Conservation (phyloP, 64 coral and sea anemone genomes). For the Acropora tenuis region DNA sequence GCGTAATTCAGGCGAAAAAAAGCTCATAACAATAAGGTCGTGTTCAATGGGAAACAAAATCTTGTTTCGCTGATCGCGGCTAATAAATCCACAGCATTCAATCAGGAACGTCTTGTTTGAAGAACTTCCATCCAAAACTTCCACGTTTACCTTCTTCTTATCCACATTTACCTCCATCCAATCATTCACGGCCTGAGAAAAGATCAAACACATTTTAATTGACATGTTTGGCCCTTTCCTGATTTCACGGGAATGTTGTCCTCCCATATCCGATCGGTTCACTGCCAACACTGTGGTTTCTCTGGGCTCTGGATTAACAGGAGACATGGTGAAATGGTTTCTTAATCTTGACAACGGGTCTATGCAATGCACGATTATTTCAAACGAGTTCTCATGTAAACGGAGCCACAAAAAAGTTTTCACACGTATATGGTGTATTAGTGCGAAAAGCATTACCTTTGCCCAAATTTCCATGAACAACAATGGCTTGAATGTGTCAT, state of each 20-base stretch:
- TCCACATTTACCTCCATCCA: background rate
- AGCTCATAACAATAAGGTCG: conserved; percentile 15
- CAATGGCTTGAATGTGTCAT: conserved; percentile 25
- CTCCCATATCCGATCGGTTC: too few relatives aligned
- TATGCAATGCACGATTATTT: too few relatives aligned
- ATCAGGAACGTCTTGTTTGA: conserved; percentile 4
- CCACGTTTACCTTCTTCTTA: background rate
- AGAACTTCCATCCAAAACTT: conserved; percentile 19
- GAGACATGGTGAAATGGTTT: too few relatives aligned
- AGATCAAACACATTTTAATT: background rate
- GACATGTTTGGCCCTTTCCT: too few relatives aligned
- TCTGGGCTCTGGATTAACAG: too few relatives aligned
- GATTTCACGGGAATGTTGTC: too few relatives aligned
- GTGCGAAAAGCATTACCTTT: conserved; percentile 18
- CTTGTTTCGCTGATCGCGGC: background rate
- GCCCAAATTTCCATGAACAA: conserved; percentile 53
- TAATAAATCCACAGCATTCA: conserved; percentile 1
- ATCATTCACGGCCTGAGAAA: background rate
- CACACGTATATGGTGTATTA: background rate
- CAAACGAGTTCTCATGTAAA: background rate
- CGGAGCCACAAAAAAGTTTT: too few relatives aligned
- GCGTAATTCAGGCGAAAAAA: background rate
- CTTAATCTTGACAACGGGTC: too few relatives aligned
- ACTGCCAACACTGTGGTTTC: too few relatives aligned
- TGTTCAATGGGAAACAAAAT: conserved; percentile 9